Evolutionary conservation across 2,797 vertebrate species (phyloP), one percentile per base, ranked within the genome.

Genomic region (Champsocephalus esox): DNA sequence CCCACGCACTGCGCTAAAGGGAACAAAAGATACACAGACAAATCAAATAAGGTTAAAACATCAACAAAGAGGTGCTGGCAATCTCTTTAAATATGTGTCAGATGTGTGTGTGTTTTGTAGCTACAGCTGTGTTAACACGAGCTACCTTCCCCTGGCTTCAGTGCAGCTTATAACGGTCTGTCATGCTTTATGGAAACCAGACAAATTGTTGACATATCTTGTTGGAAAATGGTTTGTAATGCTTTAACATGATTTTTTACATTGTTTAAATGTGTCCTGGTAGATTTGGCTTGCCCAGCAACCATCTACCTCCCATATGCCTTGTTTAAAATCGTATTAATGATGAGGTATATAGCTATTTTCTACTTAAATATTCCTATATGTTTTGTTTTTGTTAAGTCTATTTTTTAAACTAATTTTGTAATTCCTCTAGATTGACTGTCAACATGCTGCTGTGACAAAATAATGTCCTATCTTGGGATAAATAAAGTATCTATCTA

Each of bases 1-100:
- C 45, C 57, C 21, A n/a, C 59, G 75, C 57, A 13, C 21, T 75
- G 75, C 75, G 63, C 51, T 44, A 24, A 54, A 12, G n/a, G 2
- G 62, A 74, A 69, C 77, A 77, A 61, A 80, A 52, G 8, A 57
- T 16, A 44, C 19, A 50, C 24, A 10, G 1, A 19, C 0, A 0
- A 4, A 17, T 9, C 2, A 4, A 32, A 21, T 3, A 3, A 12
- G 8, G 24, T 0, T 12, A 0, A 4, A 61, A 21, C 1, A 6
- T 1, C 52, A 32, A 11, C 1, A 28, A 0, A 1, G n/a, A 5
- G 5, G 7, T 7, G 4, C 3, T 12, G 11, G 10, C 4, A 1
- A 3, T 49, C 1, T 11, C 1, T 6, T 13, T 0, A 50, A 13
- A 2, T 2, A 16, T 7, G 3, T 28, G 0, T 10, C 17, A 17